phyloP scores from a whole-genome alignment of 2,888 invertebrate genomes.

The Trichopria drosophilae region DNA sequence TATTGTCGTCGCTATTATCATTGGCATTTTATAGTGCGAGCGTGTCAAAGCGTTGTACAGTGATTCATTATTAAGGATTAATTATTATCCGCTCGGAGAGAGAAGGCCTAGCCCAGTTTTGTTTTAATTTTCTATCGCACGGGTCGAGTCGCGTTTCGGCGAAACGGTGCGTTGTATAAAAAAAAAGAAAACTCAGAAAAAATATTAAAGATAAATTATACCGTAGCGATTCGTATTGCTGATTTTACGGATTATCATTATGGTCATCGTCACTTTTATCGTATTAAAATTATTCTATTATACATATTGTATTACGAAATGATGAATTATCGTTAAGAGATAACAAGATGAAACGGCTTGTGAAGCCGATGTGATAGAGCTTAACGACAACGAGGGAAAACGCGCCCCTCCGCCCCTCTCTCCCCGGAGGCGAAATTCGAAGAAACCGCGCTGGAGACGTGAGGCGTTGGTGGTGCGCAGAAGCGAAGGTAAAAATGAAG shows the following conservation, averaged over 20 bases:
- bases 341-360: slow-evolving; percentile 52
- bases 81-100: too few relatives aligned
- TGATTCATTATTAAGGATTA: too few relatives aligned
- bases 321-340: slow-evolving; percentile 30
- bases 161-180: slow-evolving; percentile 25
- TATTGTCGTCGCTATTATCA: slow-evolving; percentile 48
- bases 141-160: too few relatives aligned
- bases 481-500: too few relatives aligned
- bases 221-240: slow-evolving; percentile 25
- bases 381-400: slow-evolving; percentile 52
- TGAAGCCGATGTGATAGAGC: slow-evolving; percentile 60
- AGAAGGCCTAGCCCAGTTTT: too few relatives aligned
- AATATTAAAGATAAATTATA: too few relatives aligned
- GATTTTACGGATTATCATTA: slow-evolving; percentile 32
- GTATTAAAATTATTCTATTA: slow-evolving; percentile 32
- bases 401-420: slow-evolving; percentile 27
- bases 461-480: too few relatives aligned
- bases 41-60: too few relatives aligned
- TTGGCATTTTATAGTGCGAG: too few relatives aligned
- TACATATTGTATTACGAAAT: slow-evolving; percentile 29
- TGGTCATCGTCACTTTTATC: slow-evolving; percentile 31
- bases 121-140: too few relatives aligned
- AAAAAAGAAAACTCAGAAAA: slow-evolving; percentile 17
- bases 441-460: slow-evolving; percentile 31
- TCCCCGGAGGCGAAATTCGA: slow-evolving; percentile 28